phyloP scores from a whole-genome alignment of 2,113 vertebrate genomes.

The Pelodiscus sinensis region DNA sequence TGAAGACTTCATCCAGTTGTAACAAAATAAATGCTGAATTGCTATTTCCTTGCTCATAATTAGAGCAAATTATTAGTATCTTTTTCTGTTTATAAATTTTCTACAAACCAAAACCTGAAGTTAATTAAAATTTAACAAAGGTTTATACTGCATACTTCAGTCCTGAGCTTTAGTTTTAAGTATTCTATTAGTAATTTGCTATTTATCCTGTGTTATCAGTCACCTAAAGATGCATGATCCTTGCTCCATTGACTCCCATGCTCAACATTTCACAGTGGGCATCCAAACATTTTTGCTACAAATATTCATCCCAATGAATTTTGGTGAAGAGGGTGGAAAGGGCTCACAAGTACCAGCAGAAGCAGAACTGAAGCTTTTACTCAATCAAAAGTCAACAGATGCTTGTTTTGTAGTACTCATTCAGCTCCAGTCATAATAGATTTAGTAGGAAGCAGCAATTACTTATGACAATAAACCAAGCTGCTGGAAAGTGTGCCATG shows the following conservation, averaged over 20 bases:
- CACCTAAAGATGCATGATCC: background rate
- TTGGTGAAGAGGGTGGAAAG: background rate
- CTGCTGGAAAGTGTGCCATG: background rate
- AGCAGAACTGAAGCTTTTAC: background rate
- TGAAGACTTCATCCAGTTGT: background rate
- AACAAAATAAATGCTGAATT: background rate
- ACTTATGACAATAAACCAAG: background rate
- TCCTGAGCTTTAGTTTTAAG: background rate
- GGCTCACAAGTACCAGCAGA: conserved; percentile 16
- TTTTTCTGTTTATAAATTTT: background rate
- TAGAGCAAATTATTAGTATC: background rate
- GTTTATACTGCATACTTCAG: background rate
- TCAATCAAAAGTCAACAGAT: conserved; percentile 18
- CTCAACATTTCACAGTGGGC: background rate
- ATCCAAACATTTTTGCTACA: background rate
- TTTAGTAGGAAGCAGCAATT: background rate
- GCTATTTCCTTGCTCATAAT: background rate
- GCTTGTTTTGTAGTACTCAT: background rate
- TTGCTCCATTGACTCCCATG: background rate
- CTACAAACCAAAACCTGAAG: background rate
- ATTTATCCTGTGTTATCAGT: background rate
- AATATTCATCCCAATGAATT: background rate
- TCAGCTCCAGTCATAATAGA: background rate
- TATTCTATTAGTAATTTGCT: background rate
- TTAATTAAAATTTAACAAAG: conserved; percentile 3